A percentile compares a stretch with the other conserved stretches of the same genome.
Evolutionary conservation across 35 echinoderm and acorn worm species (phyloP).

Genomic region (Lytechinus pictus): DNA sequence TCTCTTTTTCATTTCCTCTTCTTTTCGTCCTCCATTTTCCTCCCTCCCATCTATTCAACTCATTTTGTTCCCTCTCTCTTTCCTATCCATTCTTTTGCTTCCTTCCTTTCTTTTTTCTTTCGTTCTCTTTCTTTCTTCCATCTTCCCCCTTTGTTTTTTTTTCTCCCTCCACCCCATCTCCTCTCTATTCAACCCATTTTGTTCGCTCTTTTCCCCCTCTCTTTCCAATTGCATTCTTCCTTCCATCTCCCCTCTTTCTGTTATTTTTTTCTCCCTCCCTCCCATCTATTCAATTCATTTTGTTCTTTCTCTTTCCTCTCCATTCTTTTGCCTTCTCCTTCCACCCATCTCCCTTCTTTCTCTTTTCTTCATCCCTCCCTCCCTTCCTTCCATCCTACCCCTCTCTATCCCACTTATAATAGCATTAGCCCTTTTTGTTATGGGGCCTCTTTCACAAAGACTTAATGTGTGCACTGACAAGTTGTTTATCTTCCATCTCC

Average conservation of each 20-base stretch:
- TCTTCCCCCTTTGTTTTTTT: too few relatives aligned
- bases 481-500: not conserved
- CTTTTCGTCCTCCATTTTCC: too few relatives aligned
- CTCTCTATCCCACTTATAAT: not conserved
- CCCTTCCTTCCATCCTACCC: not conserved
- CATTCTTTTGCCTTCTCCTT: not conserved
- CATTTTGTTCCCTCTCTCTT: too few relatives aligned
- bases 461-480: too few relatives aligned
- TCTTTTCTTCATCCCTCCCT: not conserved
- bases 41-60: too few relatives aligned
- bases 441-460: not conserved
- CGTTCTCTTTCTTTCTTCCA: too few relatives aligned
- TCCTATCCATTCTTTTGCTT: not conserved
- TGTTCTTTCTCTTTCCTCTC: not conserved
- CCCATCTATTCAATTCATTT: too few relatives aligned
- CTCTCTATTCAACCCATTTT: not conserved
- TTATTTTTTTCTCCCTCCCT: not conserved
- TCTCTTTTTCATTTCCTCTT: too few relatives aligned
- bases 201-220: not conserved
- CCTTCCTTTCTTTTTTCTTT: not conserved
- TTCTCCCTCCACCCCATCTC: not conserved
- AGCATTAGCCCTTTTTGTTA: not conserved
- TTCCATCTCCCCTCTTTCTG: not conserved
- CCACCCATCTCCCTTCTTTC: not conserved
- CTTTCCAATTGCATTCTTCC: not conserved